A percentile compares a stretch with the other conserved stretches of the same genome.
Evolutionary conservation across 2,113 vertebrate species (phyloP).

Genomic region (Pelecanus crispus): DNA sequence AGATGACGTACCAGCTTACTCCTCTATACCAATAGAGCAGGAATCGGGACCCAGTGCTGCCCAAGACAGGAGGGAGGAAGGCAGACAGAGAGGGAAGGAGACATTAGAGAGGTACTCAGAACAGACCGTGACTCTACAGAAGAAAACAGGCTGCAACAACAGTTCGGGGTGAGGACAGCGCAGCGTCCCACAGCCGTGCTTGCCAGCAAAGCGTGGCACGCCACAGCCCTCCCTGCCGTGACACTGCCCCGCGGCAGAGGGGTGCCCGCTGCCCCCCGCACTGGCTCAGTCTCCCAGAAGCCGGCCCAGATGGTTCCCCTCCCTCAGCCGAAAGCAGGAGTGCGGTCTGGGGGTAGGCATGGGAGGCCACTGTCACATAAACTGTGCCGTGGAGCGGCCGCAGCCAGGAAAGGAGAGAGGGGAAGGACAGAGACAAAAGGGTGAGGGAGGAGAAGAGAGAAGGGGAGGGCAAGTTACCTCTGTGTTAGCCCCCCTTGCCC

Average conservation of each 20-base stretch:
- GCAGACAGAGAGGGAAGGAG: conserved; percentile 70
- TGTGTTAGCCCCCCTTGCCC: not conserved
- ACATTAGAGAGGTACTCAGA: conserved; percentile 66
- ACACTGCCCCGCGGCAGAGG: rapidly evolving
- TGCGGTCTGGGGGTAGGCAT: not conserved
- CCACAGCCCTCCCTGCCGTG: rapidly evolving
- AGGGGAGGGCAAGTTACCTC: not conserved
- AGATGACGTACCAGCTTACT: conserved; percentile 88
- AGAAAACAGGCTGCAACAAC: conserved; percentile 10
- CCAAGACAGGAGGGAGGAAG: conserved; percentile 63
- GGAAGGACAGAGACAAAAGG: conserved; percentile 49
- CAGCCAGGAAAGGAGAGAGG: not conserved
- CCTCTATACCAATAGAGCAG: conserved; percentile 94
- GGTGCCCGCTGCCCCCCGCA: not conserved
- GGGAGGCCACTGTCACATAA: not conserved
- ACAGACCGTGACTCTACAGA: not conserved
- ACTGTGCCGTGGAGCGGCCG: not conserved
- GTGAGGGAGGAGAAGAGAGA: not conserved
- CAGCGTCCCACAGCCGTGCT: rapidly evolving
- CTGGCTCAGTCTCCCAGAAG: not conserved
- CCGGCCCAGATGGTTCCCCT: not conserved
- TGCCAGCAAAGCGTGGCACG: not conserved
- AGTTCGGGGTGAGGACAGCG: not conserved
- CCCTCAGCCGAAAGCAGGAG: not conserved
- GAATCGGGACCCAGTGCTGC: conserved; percentile 90